Evolutionary conservation across 2,113 vertebrate species (phyloP).

Genomic region (Cromileptes altivelis): DNA sequence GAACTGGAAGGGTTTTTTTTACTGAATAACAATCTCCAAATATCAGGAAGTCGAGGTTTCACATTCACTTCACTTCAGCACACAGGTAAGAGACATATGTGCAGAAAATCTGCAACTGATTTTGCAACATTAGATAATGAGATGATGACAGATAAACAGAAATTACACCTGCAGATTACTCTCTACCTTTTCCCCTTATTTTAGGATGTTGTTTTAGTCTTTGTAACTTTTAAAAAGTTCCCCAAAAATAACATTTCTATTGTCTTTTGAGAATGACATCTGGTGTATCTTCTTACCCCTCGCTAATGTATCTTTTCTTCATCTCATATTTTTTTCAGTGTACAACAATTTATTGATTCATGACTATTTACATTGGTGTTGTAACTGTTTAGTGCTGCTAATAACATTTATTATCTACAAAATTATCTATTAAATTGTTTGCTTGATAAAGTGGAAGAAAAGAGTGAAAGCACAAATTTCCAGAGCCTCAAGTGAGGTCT

Average conservation of each 20-base stretch:
- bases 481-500: not conserved
- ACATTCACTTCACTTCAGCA: not conserved
- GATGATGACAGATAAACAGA: too few relatives aligned
- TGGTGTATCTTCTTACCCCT: not conserved
- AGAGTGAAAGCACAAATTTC: not conserved
- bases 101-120: not conserved
- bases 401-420: not conserved
- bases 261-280: not conserved
- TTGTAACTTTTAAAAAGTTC: not conserved
- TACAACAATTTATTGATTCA: not conserved
- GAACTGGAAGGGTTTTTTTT: conserved; percentile 27
- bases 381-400: not conserved
- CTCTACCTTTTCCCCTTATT: not conserved
- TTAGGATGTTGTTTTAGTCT: not conserved
- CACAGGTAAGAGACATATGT: conserved; percentile 46
- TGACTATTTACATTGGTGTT: not conserved
- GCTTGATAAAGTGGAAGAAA: not conserved
- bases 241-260: not conserved
- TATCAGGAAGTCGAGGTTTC: not conserved
- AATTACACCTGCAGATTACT: not conserved
- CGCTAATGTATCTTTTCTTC: not conserved
- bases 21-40: not conserved
- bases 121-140: not conserved
- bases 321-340: too few relatives aligned
- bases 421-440: not conserved